Conservation (phyloP, 2,113 vertebrate genomes). For the Peromyscus californicus region DNA sequence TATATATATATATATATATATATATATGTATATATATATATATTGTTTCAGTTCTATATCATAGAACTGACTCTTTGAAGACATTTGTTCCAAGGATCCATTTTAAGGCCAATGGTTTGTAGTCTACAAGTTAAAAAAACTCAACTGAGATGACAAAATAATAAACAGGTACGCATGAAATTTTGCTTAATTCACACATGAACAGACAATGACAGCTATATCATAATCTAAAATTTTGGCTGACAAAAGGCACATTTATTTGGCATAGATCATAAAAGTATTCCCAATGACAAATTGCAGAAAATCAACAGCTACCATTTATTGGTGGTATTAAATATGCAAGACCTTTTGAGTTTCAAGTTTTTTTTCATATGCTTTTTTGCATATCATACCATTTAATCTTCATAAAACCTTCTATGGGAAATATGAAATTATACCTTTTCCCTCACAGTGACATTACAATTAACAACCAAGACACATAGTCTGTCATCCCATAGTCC, state of each 20-base stretch:
- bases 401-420: background rate
- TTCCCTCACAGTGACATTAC: background rate
- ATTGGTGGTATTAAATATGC: background rate
- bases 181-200: background rate
- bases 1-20: no score
- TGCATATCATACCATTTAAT: background rate
- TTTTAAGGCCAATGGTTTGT: conserved; percentile 20
- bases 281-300: conserved; percentile 12
- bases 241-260: background rate
- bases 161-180: background rate
- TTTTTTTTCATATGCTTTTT: background rate
- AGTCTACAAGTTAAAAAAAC: background rate
- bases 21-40: no score
- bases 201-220: background rate
- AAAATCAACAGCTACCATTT: background rate
- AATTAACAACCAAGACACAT: background rate
- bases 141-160: background rate
- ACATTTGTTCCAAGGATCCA: background rate
- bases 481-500: background rate
- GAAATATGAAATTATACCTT: background rate
- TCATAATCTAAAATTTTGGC: background rate
- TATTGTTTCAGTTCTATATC: conserved; percentile 34
- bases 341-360: background rate
- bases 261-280: background rate
- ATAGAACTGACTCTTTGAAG: background rate